Percentiles rank a stretch among this genome's conserved stretches.
Evolutionary conservation across 2,888 invertebrate genomes (phyloP).

Genomic region (Podabrus alpinus): DNA sequence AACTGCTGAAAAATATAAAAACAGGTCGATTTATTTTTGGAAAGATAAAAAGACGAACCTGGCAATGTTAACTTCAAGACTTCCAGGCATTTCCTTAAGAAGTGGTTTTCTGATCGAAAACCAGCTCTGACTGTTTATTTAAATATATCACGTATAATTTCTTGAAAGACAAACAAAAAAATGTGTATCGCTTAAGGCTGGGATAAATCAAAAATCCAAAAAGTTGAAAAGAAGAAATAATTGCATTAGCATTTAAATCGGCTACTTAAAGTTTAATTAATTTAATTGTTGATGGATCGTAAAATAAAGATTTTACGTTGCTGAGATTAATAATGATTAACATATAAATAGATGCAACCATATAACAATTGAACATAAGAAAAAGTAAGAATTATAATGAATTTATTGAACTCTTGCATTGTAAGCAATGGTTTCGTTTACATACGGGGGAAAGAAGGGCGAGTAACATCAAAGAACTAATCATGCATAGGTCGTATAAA

Average conservation of each 20-base stretch:
- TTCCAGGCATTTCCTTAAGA: not conserved
- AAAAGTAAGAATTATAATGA: not conserved
- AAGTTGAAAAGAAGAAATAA: not conserved
- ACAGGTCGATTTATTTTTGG: too few species aligned
- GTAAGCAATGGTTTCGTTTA: conserved; percentile 9
- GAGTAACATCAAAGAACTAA: conserved; percentile 9
- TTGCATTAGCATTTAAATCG: not conserved
- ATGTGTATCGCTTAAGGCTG: not conserved
- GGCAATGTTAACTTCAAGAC: not conserved
- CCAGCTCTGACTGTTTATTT: not conserved
- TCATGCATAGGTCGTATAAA: conserved; percentile 13
- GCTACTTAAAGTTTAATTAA: not conserved
- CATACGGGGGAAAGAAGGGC: not conserved
- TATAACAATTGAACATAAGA: not conserved
- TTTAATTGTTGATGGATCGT: not conserved
- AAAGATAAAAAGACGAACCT: too few species aligned
- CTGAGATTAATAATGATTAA: not conserved
- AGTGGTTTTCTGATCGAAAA: not conserved
- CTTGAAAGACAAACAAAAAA: not conserved
- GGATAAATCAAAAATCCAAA: not conserved
- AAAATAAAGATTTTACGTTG: not conserved
- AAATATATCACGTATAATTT: not conserved
- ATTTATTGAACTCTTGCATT: conserved; percentile 7
- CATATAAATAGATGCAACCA: not conserved
- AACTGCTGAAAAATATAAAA: too few species aligned